Evolutionary conservation across 1,140 invertebrate species (phyloP).

Genomic region (Listronotus oregonensis): DNA sequence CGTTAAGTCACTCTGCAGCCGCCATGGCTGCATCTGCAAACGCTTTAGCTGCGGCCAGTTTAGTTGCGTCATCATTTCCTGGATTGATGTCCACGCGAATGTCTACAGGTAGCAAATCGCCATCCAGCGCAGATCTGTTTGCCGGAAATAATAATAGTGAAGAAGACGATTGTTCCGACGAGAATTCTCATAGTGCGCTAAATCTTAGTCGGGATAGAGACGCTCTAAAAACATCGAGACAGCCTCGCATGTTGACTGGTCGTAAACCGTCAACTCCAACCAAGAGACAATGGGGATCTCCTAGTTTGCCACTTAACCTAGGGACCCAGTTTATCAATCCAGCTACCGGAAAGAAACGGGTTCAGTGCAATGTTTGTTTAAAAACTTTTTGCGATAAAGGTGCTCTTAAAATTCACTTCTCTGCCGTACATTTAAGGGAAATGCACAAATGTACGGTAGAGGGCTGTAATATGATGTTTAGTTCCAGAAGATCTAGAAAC

Average conservation of each 20-base stretch:
- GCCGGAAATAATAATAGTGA: conserved; percentile 56
- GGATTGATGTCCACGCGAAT: conserved; percentile 51
- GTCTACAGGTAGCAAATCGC: conserved; percentile 54
- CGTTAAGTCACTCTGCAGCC: conserved; percentile 62
- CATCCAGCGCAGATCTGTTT: conserved; percentile 53
- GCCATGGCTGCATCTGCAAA: conserved; percentile 60
- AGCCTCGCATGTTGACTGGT: conserved; percentile 54
- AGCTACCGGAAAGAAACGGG: conserved; percentile 91
- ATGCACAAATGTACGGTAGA: conserved; percentile 99
- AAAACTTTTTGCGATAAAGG: conserved; percentile 99
- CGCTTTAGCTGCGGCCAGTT: conserved; percentile 55
- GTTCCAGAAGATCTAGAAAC: conserved; percentile 92
- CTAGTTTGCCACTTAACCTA: conserved; percentile 80
- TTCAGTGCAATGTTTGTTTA: conserved; percentile 96
- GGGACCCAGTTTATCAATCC: conserved; percentile 91
- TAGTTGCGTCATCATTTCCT: conserved; percentile 57
- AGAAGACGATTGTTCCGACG: conserved; percentile 69
- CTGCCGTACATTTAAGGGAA: conserved; percentile 96
- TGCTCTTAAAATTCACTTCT: conserved; percentile 99
- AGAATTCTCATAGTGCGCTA: conserved; percentile 68
- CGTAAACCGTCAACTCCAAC: conserved; percentile 85
- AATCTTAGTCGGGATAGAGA: conserved; percentile 68
- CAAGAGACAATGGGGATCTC: conserved; percentile 87
- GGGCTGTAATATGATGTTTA: conserved; percentile 99
- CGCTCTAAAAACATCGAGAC: conserved; percentile 53